Conservation (phyloP, 92 coral and sea anemone genomes). For the Phenganax stokvisi region DNA sequence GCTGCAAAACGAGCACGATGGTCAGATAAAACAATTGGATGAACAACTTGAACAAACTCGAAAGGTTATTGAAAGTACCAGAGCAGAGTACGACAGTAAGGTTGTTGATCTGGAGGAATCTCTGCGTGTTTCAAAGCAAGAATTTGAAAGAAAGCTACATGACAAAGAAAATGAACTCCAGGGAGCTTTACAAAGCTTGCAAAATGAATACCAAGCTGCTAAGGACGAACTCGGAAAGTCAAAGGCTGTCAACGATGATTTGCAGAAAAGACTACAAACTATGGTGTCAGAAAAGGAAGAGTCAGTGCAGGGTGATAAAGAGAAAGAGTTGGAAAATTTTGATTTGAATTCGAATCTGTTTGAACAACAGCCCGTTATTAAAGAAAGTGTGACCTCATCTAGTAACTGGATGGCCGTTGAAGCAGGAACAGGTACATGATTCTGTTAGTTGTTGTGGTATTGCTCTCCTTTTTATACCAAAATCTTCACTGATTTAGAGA, state of each 20-base stretch:
- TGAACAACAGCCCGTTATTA: constrained; percentile 20
- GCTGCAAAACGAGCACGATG: constrained; percentile 42
- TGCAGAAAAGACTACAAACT: constrained; percentile 4
- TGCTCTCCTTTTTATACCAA: too few species aligned
- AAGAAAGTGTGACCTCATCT: constrained; percentile 22
- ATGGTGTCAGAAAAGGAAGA: constrained; percentile 18
- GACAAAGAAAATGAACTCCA: constrained; percentile 20
- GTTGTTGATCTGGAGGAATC: constrained; percentile 18
- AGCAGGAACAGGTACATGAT: constrained; percentile 7
- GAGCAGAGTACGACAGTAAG: constrained; percentile 13
- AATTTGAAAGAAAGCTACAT: constrained; percentile 11
- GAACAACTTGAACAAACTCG: constrained; percentile 40
- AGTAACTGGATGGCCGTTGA: constrained; percentile 32
- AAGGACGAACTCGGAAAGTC: constrained; percentile 14
- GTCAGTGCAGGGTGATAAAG: neutral
- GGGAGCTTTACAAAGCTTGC: constrained; percentile 1
- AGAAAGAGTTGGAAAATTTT: constrained; percentile 1
- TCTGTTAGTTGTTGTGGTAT: neutral
- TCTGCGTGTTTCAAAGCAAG: neutral
- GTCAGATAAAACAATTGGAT: constrained; percentile 30
- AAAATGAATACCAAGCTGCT: constrained; percentile 13
- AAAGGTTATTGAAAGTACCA: constrained; percentile 20
- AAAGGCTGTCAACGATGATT: constrained; percentile 2
- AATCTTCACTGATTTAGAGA: too few species aligned
- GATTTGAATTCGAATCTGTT: constrained; percentile 25